These are phyloP conservation scores for Hydropsyche tenuis DNA, from an alignment of 1,140 invertebrate species.

Conservation along the genomic window DNA sequence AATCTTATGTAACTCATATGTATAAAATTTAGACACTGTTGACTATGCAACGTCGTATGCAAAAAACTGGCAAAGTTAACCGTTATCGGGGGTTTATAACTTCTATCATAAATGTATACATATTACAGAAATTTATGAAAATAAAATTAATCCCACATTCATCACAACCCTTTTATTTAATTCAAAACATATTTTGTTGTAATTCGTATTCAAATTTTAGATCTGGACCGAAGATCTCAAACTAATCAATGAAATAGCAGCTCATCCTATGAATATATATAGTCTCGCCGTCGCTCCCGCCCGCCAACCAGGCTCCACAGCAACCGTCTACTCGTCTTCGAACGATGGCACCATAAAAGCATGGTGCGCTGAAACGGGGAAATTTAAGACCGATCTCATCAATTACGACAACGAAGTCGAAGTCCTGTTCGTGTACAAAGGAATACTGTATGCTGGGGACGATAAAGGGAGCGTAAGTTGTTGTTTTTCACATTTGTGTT, in stretches of 20 bases:
- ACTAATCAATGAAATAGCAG: constrained; percentile 56
- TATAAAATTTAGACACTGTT: too few relatives aligned
- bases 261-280: constrained; percentile 58
- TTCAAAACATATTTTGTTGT: too few relatives aligned
- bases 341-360: constrained; percentile 60
- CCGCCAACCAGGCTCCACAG: constrained; percentile 39
- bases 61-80: too few relatives aligned
- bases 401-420: constrained; percentile 49
- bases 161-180: too few relatives aligned
- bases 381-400: constrained; percentile 54
- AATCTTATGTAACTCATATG: too few relatives aligned
- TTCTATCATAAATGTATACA: too few relatives aligned
- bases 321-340: constrained; percentile 59
- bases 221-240: constrained; percentile 59
- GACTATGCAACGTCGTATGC: too few relatives aligned
- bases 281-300: constrained; percentile 52
- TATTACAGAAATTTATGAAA: too few relatives aligned
- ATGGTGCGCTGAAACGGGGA: constrained; percentile 55
- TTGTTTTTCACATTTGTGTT: constrained; percentile 7
- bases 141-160: too few relatives aligned
- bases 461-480: constrained; percentile 59
- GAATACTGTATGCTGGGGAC: constrained; percentile 57
- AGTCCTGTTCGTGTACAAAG: constrained; percentile 52
- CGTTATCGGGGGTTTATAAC: too few relatives aligned
- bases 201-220: constrained; percentile 49